These are phyloP conservation scores for Andrena bicolor DNA, from an alignment of 2,888 invertebrate genomes.

Conservation along the genomic window DNA sequence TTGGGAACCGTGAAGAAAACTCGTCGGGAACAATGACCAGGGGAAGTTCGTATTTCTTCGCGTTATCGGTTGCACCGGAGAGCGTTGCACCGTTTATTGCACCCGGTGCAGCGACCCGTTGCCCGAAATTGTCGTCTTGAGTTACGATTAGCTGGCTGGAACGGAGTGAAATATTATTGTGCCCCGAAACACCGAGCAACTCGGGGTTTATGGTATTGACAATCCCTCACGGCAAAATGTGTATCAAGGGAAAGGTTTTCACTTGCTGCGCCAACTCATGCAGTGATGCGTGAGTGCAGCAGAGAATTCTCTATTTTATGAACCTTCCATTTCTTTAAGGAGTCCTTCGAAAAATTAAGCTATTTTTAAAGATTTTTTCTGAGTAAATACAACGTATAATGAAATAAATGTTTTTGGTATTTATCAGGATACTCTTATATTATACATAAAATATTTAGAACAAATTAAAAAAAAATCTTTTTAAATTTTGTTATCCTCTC, in stretches of 20 bases:
- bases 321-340: too few relatives aligned
- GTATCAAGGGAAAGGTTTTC: constrained; percentile 1
- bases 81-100: constrained; percentile 41
- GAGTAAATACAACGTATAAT: too few relatives aligned
- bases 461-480: too few relatives aligned
- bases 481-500: too few relatives aligned
- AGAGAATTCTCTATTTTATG: too few relatives aligned
- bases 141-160: constrained; percentile 22
- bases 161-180: constrained; percentile 13
- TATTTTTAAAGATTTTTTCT: too few relatives aligned
- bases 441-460: too few relatives aligned
- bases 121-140: constrained; percentile 35
- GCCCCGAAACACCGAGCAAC: neutral
- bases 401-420: too few relatives aligned
- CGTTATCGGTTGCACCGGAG: constrained; percentile 42
- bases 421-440: too few relatives aligned
- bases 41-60: constrained; percentile 55
- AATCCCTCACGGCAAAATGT: neutral
- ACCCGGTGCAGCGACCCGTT: constrained; percentile 33
- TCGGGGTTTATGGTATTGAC: neutral
- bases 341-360: too few relatives aligned
- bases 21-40: constrained; percentile 32
- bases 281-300: too few relatives aligned
- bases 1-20: constrained; percentile 11
- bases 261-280: too few relatives aligned